phyloP scores from a whole-genome alignment of 2,888 invertebrate species.

The Xylota segnis region DNA sequence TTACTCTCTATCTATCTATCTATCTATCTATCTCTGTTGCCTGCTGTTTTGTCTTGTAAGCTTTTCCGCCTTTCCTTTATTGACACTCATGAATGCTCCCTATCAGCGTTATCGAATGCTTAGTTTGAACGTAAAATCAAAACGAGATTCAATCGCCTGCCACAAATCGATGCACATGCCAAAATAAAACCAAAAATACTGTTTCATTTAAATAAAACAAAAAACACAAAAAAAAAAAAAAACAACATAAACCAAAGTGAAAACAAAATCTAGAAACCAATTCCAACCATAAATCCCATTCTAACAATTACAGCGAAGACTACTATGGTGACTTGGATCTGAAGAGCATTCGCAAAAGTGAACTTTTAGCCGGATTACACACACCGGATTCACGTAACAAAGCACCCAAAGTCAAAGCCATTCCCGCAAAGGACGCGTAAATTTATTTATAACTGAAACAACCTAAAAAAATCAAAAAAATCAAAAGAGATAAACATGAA shows the following conservation, averaged over 20 bases:
- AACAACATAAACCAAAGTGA: constrained; percentile 49
- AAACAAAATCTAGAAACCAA: constrained; percentile 52
- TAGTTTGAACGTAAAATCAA: constrained; percentile 31
- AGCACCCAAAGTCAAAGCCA: constrained; percentile 85
- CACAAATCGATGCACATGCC: constrained; percentile 63
- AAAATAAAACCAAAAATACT: constrained; percentile 40
- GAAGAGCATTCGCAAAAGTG: constrained; percentile 97
- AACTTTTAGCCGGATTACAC: constrained; percentile 92
- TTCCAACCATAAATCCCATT: constrained; percentile 73
- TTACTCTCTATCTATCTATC: constrained; percentile 84
- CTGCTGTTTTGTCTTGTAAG: constrained; percentile 26
- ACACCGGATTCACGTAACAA: constrained; percentile 81
- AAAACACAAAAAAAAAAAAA: no score
- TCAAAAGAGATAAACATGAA: constrained; percentile 52
- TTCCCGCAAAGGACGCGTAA: constrained; percentile 82
- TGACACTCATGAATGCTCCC: constrained; percentile 34
- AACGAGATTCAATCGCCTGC: constrained; percentile 51
- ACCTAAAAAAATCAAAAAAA: constrained; percentile 40
- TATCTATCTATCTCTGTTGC: constrained; percentile 78
- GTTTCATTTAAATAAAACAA: constrained; percentile 41
- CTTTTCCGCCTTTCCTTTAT: constrained; percentile 27
- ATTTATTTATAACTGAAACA: constrained; percentile 78
- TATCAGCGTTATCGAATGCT: constrained; percentile 56
- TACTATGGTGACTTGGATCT: constrained; percentile 98
- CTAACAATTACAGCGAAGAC: constrained; percentile 93